A percentile compares a stretch with the other conserved stretches of the same genome.
phyloP scores from a whole-genome alignment of 37 sponge, comb jelly and placozoan species.

The Diacarnus erythraeanus region DNA sequence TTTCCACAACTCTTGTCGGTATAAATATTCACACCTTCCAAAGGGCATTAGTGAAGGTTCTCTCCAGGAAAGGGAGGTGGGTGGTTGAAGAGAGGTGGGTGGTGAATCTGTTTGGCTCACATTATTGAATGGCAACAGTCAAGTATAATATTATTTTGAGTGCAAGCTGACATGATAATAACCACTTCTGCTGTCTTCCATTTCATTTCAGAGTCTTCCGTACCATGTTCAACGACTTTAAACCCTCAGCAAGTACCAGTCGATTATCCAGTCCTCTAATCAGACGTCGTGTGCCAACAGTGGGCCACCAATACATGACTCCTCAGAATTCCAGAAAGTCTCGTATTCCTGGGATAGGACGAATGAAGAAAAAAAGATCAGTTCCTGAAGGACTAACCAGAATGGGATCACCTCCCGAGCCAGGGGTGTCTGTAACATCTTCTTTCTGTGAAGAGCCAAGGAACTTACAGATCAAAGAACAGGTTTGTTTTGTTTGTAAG shows the following conservation, averaged over 20 bases:
- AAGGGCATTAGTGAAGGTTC: no score
- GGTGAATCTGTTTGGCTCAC: no score
- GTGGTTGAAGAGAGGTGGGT: no score
- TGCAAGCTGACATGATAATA: no score
- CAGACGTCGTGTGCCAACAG: slow-evolving; percentile 21
- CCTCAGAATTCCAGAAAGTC: slow-evolving; percentile 31
- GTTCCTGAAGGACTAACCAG: slow-evolving; percentile 16
- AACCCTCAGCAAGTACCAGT: not conserved
- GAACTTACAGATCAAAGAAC: slow-evolving; percentile 47
- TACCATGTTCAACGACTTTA: slow-evolving; percentile 47
- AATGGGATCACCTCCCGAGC: slow-evolving; percentile 13
- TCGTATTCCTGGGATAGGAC: not conserved
- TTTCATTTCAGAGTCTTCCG: slow-evolving; percentile 45
- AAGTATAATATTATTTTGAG: no score
- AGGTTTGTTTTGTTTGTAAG: slow-evolving; percentile 21
- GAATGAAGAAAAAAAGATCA: slow-evolving; percentile 40
- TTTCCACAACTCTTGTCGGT: no score
- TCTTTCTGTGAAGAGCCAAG: slow-evolving; percentile 39
- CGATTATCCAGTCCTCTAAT: slow-evolving; percentile 35
- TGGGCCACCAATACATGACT: slow-evolving; percentile 9
- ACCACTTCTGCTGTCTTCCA: no score
- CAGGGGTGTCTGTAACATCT: not conserved
- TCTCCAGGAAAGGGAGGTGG: no score
- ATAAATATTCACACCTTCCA: no score
- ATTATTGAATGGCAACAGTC: no score